Base-by-base conservation (phyloP, 2,797 vertebrate species). In the Salmo trutta region DNA sequence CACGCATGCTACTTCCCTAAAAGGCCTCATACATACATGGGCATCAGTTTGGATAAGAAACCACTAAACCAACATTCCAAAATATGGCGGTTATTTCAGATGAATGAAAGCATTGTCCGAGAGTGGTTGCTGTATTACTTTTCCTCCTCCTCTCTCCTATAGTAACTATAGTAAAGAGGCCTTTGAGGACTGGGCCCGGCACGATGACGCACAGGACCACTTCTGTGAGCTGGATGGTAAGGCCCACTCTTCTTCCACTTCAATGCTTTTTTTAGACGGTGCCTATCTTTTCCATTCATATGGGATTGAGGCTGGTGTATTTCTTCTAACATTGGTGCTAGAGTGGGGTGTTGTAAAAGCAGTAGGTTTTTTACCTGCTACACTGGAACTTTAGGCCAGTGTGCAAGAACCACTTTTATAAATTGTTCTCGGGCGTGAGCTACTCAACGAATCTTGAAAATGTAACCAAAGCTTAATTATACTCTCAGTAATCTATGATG, bases 221-320 rank as follows among this genome's bases (percentile, higher is more conserved):
- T 99, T 99, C 93, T 99, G 98, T 90, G 97, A 97, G 85, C 95
- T 98, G 75, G 97, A 98, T 52, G 98, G 98, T 99, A 93, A 96
- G 93, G 77, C n/a, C 21, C 59, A 64, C 27, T 75, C 16, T 51
- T 6, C 21, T 59, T 33, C 17, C 15, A 36, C 17, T 8, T 5
- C 54, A n/a, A 33, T 5, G 3, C 3, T 69, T 36, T 21, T 21
- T 19, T 21, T n/a, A 59, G 3, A 59, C n/a, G 1, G 59, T 24
- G 59, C 24, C 21, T 24, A 24, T 12, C 3, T 64, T 24, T 64
- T 14, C 2, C 21, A 24, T 64, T 64, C 21, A 64, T 64, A 3
- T 27, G 17, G 3, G 19, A 59, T 21, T n/a, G 56, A 7, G 56
- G 56, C 54, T 6, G 59, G 6, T 2, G 59, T 62, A n/a, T 62